Conservation (phyloP, 2,113 vertebrate genomes). For the mouse (Mus musculus) region DNA sequence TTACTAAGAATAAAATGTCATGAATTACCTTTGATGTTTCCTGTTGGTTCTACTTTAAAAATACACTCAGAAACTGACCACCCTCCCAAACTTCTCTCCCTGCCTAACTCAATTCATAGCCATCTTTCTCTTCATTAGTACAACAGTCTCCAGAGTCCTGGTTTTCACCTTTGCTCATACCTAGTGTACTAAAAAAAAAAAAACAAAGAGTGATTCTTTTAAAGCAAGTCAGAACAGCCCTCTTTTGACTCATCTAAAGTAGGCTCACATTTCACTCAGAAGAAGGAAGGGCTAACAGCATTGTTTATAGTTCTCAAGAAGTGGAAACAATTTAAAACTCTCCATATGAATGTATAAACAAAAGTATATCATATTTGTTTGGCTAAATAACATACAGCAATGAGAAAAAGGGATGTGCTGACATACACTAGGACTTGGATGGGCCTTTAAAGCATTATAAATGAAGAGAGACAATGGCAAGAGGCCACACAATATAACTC, state of each 20-base stretch:
- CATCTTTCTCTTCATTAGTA: not conserved
- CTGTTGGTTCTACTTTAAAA: not conserved
- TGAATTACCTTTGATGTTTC: not conserved
- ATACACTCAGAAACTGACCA: not conserved
- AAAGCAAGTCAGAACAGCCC: not conserved
- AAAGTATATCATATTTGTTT: not conserved
- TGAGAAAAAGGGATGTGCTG: not conserved
- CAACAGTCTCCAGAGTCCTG: not conserved
- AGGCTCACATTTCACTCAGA: not conserved
- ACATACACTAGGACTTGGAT: not conserved
- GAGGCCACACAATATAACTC: not conserved
- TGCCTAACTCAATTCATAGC: not conserved
- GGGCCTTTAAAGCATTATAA: not conserved
- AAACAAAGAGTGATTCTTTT: not conserved
- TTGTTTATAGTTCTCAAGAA: not conserved
- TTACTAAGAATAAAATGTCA: not conserved
- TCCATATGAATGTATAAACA: not conserved
- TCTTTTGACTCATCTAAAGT: not conserved
- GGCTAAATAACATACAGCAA: not conserved
- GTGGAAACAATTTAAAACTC: not conserved
- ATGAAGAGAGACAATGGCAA: not conserved
- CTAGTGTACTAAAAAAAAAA: not conserved
- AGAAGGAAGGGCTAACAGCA: not conserved
- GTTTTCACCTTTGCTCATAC: not conserved
- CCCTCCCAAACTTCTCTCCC: not conserved